Evolutionary conservation across 2,113 vertebrate species (phyloP), one percentile per base, ranked within the genome.

Genomic region (Phasianus colchicus): DNA sequence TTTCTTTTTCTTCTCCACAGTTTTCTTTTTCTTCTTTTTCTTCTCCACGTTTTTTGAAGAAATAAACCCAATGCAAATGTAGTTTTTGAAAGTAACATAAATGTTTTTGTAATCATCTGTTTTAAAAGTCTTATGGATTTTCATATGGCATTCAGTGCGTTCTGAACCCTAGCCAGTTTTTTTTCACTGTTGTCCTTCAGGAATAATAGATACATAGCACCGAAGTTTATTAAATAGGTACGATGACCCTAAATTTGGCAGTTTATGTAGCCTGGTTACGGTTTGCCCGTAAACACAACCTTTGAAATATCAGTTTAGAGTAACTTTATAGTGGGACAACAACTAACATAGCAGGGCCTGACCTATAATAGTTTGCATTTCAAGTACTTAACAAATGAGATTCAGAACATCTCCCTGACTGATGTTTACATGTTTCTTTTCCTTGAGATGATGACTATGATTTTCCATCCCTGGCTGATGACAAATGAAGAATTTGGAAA

Each of bases 401-500:
- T 80, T 60, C 34, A 61, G 43, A 81, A 27, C 40, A 91, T 91
- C 79, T 91, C 65, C 55, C 47, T 91, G 76, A 83, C 42, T 86
- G 93, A 94, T 64, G 84, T 91, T 89, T 95, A 74, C 50, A 6
- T 8, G 55, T 34, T 57, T 86, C 63, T 93, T 93, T 89, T 92
- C 38, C 82, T 86, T 95, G 89, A 78, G 91, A 85, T 2, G 13
- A 65, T 95, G 85, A 91, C 89, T 83, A 92, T 32, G 60, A 52
- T 91, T 93, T 95, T 95, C 83, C 71, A 67, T 86, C 75, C 34
- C 72, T 89, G 47, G 36, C 38, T 93, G 91, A 83, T 77, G 87
- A 93, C 72, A 92, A 89, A 89, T 93, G 87, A 91, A 89, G 87
- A 92, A 70, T 86, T 89, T 95, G 89, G 93, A 93, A 89, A 83